Evolutionary conservation across 1,140 invertebrate genomes (phyloP), one percentile per base, ranked within the genome.

Genomic region (Ptiloglossa arizonensis): DNA sequence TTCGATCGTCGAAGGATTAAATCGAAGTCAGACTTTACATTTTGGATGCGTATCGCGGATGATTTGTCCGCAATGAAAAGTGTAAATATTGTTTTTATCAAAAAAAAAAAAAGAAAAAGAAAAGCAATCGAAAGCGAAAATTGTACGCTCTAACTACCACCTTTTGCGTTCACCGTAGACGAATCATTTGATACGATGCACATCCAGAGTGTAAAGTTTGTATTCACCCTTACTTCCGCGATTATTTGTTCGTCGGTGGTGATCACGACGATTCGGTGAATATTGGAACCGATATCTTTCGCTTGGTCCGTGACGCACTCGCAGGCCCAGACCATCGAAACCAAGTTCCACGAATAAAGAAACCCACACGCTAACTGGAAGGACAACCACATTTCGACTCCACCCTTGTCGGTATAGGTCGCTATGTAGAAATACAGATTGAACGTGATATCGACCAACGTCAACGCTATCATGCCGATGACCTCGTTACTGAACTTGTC

Each of bases 401-500:
- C 38, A 15, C 68, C 72, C 0, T 67, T 13, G 9, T 77, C 69
- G 17, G 66, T 62, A 19, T 32, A n/a, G 13, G 11, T 0, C 0
- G 88, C 15, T 52, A 90, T 70, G 54, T 86, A 89, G 79, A 87
- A 87, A 41, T 91, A 92, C 0, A 91, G 64, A 5, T 87, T 88
- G 41, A 91, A 91, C 0, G 90, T 91, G 8, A 90, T 71, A 71
- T 91, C 88, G 1, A 87, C 73, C 17, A 90, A 89, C 0, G 87
- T 87, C 0, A 89, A 64, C 0, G 81, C 81, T 5, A 89, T 72
- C 0, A 77, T 84, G 0, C 77, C 70, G 5, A 88, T 32, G 19
- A 89, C 68, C 27, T 91, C 87, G 1, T 75, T 15, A 13, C 86
- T 75, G 50, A 88, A 91, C 1, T 82, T 73, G 0, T 69, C 41